Conservation (phyloP, 2,797 vertebrate genomes). For the Parambassis ranga region DNA sequence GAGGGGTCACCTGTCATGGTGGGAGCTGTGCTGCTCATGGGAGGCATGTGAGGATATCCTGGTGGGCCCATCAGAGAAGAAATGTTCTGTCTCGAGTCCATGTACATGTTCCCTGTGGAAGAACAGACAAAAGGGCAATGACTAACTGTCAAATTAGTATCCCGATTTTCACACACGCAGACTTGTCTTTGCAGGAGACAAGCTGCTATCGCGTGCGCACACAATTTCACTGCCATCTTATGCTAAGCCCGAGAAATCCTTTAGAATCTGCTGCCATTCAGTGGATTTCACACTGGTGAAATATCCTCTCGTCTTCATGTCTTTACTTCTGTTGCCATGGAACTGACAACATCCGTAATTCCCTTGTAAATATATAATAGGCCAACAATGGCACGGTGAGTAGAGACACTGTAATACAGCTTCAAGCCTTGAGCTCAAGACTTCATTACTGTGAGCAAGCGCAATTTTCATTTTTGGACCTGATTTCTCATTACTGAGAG, state of each 20-base stretch:
- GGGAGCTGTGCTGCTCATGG: conserved; percentile 82
- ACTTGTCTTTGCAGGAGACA: conserved; percentile 27
- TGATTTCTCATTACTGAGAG: too few relatives aligned
- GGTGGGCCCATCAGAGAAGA: conserved; percentile 86
- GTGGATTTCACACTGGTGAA: conserved; percentile 21
- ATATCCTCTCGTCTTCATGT: neutral
- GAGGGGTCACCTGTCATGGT: conserved; percentile 81
- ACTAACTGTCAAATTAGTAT: conserved; percentile 49
- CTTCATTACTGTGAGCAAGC: neutral
- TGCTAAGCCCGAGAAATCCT: conserved; percentile 24
- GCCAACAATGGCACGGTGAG: conserved; percentile 13
- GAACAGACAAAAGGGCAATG: conserved; percentile 46
- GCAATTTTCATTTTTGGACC: too few relatives aligned
- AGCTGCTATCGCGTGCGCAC: conserved; percentile 3
- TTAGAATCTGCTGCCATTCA: conserved; percentile 19
- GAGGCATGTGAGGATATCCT: conserved; percentile 85
- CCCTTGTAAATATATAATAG: conserved; percentile 29
- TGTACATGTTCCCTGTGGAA: conserved; percentile 85
- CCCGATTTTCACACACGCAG: conserved; percentile 26
- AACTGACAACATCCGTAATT: conserved; percentile 30
- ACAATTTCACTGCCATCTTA: conserved; percentile 24
- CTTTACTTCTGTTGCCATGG: conserved; percentile 7
- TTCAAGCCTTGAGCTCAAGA: neutral
- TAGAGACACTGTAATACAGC: conserved; percentile 15
- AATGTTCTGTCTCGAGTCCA: conserved; percentile 87